phyloP scores from a whole-genome alignment of 2,113 vertebrate genomes.

The Passer montanus region DNA sequence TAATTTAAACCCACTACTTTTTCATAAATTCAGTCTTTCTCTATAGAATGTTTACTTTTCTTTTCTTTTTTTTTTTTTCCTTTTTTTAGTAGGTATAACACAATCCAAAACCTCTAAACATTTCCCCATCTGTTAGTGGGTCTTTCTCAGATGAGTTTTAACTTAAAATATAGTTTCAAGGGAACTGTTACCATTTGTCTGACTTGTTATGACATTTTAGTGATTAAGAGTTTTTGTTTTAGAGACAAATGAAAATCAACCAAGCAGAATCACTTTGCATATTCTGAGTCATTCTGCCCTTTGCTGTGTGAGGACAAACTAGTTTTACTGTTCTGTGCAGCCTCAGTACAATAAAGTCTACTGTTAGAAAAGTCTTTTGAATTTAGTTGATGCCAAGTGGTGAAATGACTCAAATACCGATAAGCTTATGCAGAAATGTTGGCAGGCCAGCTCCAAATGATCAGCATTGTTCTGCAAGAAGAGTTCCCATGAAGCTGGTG shows the following conservation, averaged over 20 bases:
- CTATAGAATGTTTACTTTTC: neutral
- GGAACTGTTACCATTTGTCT: constrained; percentile 29
- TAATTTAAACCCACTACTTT: neutral
- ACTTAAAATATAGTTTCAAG: constrained; percentile 26
- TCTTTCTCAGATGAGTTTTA: constrained; percentile 28
- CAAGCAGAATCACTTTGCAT: constrained; percentile 33
- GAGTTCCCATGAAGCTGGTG: neutral
- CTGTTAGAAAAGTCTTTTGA: constrained; percentile 44
- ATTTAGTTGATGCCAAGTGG: constrained; percentile 19
- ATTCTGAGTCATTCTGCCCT: constrained; percentile 59
- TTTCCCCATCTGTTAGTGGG: neutral
- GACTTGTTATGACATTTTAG: constrained; percentile 64
- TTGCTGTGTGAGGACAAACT: constrained; percentile 28
- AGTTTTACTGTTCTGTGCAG: constrained; percentile 43
- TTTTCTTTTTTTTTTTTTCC: neutral
- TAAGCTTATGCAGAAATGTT: neutral
- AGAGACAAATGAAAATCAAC: constrained; percentile 55
- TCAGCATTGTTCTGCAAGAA: neutral
- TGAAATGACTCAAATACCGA: constrained; percentile 50
- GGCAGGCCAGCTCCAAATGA: constrained; percentile 21
- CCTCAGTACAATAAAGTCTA: constrained; percentile 44
- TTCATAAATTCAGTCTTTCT: neutral
- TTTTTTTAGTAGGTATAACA: neutral
- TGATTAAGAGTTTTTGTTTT: constrained; percentile 41
- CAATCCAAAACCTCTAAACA: neutral